These are phyloP conservation scores for Cantharis nigra DNA, from an alignment of 2,888 invertebrate species.

Conservation along the genomic window DNA sequence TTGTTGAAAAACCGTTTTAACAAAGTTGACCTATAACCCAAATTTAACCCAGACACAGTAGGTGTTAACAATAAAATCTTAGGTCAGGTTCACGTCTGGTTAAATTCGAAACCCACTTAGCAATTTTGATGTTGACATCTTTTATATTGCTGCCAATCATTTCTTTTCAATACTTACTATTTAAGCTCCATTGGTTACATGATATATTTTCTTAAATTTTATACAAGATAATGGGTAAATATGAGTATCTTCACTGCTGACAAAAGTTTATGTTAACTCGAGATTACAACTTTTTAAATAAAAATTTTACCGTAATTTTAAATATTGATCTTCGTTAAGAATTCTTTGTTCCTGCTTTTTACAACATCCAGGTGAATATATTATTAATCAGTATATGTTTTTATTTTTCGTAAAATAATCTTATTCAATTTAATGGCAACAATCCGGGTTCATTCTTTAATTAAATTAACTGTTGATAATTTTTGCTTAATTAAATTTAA, in stretches of 20 bases:
- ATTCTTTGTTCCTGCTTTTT: neutral
- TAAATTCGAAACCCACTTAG: neutral
- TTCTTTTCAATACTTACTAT: neutral
- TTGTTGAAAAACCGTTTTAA: neutral
- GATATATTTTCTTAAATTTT: neutral
- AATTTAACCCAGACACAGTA: neutral
- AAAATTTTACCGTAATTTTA: neutral
- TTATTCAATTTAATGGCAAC: neutral
- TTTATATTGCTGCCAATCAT: neutral
- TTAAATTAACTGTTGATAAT: neutral
- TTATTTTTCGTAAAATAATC: no score
- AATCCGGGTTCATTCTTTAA: neutral
- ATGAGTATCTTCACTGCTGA: neutral
- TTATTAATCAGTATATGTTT: no score
- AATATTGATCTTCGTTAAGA: neutral
- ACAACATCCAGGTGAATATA: neutral
- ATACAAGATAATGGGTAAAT: neutral
- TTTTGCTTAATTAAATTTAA: neutral
- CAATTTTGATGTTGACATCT: neutral
- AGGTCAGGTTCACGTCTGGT: neutral
- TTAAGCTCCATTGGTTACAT: neutral
- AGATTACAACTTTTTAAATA: neutral
- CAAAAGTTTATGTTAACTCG: neutral
- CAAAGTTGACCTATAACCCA: neutral
- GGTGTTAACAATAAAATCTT: neutral